These are phyloP conservation scores for Sisyra terminalis DNA, from an alignment of 2,888 invertebrate species.

Conservation along the genomic window DNA sequence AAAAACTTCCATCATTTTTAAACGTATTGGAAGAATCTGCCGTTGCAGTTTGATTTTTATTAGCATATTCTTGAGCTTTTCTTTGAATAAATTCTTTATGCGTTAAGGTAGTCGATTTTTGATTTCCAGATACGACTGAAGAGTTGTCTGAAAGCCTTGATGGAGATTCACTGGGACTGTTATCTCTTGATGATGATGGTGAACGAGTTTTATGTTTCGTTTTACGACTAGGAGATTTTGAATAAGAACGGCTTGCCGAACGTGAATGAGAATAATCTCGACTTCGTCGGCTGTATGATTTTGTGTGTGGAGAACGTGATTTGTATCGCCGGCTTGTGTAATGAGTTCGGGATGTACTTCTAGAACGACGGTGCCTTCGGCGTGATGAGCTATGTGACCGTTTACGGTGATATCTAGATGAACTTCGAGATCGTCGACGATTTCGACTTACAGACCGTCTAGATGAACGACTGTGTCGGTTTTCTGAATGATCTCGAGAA, in stretches of 20 bases:
- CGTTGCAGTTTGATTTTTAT: background rate
- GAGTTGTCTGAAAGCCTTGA: no score
- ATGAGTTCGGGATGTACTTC: constrained; percentile 11
- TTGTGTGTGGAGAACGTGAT: constrained; percentile 1
- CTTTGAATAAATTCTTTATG: constrained; percentile 3
- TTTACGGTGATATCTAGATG: constrained; percentile 11
- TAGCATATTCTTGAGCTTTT: constrained; percentile 4
- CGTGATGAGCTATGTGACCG: constrained; percentile 13
- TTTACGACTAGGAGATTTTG: constrained; percentile 4
- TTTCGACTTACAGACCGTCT: no score
- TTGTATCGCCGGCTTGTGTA: constrained; percentile 7
- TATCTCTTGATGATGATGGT: background rate
- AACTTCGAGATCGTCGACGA: background rate
- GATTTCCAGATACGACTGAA: constrained; percentile 11
- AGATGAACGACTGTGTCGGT: constrained; percentile 1
- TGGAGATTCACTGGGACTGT: no score
- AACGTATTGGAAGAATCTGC: constrained; percentile 38
- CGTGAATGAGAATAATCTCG: constrained; percentile 5
- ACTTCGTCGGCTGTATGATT: constrained; percentile 8
- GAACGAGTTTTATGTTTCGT: constrained; percentile 6
- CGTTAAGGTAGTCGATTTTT: constrained; percentile 10
- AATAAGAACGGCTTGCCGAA: constrained; percentile 4
- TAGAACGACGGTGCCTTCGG: constrained; percentile 6
- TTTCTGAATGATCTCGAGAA: background rate
- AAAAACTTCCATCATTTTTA: constrained; percentile 79